Conservation (phyloP, 2,797 vertebrate species). For the Nothura maculosa region DNA sequence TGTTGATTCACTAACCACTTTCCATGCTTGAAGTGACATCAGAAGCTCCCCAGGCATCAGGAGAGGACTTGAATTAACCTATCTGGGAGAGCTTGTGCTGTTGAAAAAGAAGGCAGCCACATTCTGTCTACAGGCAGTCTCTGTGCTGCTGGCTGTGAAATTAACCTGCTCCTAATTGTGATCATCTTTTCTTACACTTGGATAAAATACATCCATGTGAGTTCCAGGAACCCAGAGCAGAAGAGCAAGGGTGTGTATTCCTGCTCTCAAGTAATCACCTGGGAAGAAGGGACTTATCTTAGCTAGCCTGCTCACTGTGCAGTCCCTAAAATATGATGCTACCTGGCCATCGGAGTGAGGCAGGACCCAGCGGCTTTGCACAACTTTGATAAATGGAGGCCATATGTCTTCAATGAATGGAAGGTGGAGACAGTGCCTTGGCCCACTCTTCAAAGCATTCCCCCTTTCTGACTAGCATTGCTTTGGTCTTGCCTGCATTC, state of each 20-base stretch:
- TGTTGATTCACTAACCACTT: slow-evolving; percentile 52
- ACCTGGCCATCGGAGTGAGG: not conserved
- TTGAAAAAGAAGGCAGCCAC: not conserved
- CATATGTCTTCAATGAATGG: slow-evolving; percentile 55
- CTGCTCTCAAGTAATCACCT: not conserved
- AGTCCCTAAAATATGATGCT: slow-evolving; percentile 1
- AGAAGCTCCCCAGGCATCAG: not conserved
- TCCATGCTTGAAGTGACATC: slow-evolving; percentile 13
- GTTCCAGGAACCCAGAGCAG: not conserved
- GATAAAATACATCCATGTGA: not conserved
- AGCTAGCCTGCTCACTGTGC: not conserved
- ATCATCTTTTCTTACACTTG: not conserved
- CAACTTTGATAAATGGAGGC: slow-evolving; percentile 48
- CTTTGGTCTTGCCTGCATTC: slow-evolving; percentile 62
- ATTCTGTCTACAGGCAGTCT: not conserved
- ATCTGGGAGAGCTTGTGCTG: not conserved
- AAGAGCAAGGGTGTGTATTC: not conserved
- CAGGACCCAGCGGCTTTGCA: not conserved
- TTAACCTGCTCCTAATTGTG: not conserved
- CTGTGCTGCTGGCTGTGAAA: not conserved
- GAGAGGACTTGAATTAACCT: not conserved
- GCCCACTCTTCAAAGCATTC: slow-evolving; percentile 71
- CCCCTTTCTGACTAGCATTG: slow-evolving; percentile 56
- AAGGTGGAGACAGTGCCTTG: slow-evolving; percentile 69
- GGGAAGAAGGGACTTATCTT: not conserved